phyloP scores from a whole-genome alignment of 2,888 invertebrate genomes.

The Lordiphosa andalusiaca region DNA sequence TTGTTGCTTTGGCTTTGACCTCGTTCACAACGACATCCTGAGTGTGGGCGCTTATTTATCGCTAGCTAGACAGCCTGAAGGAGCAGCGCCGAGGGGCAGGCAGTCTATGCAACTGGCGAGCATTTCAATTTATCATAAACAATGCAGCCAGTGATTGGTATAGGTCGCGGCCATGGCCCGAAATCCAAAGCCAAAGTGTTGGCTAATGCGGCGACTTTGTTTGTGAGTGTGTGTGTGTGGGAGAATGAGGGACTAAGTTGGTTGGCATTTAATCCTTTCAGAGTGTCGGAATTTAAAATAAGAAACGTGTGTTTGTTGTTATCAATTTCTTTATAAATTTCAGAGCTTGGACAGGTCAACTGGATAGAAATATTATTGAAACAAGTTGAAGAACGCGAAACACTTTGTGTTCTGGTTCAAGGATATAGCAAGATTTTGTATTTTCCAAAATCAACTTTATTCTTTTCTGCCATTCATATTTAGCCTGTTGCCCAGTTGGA shows the following conservation, averaged over 20 bases:
- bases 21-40: slow-evolving; percentile 23
- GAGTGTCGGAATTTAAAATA: too few species aligned
- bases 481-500: slow-evolving; percentile 35
- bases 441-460: slow-evolving; percentile 16
- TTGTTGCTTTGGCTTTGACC: slow-evolving; percentile 21
- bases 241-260: background rate
- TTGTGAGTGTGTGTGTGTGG: slow-evolving; percentile 1
- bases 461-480: slow-evolving; percentile 13
- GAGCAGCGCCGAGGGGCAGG: too few species aligned
- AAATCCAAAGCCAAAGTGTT: slow-evolving; percentile 26
- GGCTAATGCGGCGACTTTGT: slow-evolving; percentile 33
- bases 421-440: too few species aligned
- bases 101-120: slow-evolving; percentile 41
- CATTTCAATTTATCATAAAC: slow-evolving; percentile 63
- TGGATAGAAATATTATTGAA: too few species aligned
- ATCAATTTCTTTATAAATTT: too few species aligned
- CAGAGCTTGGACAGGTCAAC: too few species aligned
- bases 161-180: slow-evolving; percentile 56
- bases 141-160: slow-evolving; percentile 59
- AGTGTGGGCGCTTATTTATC: slow-evolving; percentile 52
- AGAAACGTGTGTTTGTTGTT: too few species aligned
- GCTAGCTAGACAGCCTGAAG: slow-evolving; percentile 6
- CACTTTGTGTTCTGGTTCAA: too few species aligned
- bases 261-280: slow-evolving; percentile 5
- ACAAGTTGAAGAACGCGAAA: too few species aligned